phyloP scores from a whole-genome alignment of 2,888 invertebrate genomes.

The Galeruca laticollis region DNA sequence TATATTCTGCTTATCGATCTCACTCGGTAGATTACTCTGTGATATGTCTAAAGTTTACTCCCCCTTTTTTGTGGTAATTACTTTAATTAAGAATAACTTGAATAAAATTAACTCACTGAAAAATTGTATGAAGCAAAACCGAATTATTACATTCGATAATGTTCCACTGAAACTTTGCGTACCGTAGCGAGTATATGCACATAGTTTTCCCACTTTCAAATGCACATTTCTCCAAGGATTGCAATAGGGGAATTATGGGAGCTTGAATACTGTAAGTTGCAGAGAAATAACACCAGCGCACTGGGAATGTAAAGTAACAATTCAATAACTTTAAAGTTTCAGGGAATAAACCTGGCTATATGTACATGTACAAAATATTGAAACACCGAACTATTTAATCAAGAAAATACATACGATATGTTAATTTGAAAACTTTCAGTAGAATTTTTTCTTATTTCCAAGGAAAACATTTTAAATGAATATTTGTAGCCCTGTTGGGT shows the following conservation, averaged over 20 bases:
- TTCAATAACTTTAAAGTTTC: slow-evolving; percentile 21
- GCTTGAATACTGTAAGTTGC: slow-evolving; percentile 23
- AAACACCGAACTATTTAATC: too few species aligned
- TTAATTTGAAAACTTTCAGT: too few species aligned
- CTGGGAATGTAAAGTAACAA: slow-evolving; percentile 13
- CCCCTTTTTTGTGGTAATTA: too few species aligned
- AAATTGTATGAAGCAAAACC: slow-evolving; percentile 12
- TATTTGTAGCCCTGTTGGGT: too few species aligned
- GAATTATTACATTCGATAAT: slow-evolving; percentile 35
- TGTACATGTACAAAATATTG: neutral
- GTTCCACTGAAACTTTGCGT: slow-evolving; percentile 30
- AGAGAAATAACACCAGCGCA: slow-evolving; percentile 4
- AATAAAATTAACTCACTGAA: too few species aligned
- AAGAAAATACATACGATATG: too few species aligned
- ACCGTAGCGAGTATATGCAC: slow-evolving; percentile 15
- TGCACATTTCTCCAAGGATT: slow-evolving; percentile 24
- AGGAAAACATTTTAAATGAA: too few species aligned
- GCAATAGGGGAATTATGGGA: slow-evolving; percentile 32
- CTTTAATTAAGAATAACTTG: too few species aligned
- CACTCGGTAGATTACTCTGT: too few species aligned
- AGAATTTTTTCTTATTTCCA: too few species aligned
- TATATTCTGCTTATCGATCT: too few species aligned
- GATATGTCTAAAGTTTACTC: too few species aligned
- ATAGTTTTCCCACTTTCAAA: slow-evolving; percentile 33
- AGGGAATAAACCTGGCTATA: neutral